Percentiles rank a stretch among this genome's conserved stretches.
Conservation (phyloP, 2,888 invertebrate species). For the Sinotaia quadrata region DNA sequence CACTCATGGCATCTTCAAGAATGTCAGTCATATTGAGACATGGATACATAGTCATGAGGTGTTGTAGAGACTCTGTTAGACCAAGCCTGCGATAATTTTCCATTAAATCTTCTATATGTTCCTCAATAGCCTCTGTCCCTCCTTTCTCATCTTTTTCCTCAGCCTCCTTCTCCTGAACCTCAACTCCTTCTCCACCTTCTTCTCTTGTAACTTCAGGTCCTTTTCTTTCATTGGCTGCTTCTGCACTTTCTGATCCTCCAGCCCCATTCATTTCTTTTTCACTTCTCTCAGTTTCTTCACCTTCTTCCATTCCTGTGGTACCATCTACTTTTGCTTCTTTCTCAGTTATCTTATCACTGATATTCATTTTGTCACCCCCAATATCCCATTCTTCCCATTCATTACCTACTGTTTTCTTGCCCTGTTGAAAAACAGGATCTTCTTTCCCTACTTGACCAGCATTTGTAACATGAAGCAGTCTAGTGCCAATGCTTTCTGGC, state of each 20-base stretch:
- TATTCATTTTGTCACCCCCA: too few relatives aligned
- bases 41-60: conserved; percentile 31
- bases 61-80: conserved; percentile 14
- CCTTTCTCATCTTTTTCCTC: conserved; percentile 19
- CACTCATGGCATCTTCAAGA: conserved; percentile 7
- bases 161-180: conserved; percentile 5
- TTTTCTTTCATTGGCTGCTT: neutral
- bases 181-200: neutral
- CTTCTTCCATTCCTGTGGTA: neutral
- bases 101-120: conserved; percentile 23
- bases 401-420: too few relatives aligned
- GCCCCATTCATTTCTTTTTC: neutral
- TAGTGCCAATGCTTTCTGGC: too few relatives aligned
- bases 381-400: too few relatives aligned
- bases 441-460: too few relatives aligned
- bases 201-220: neutral
- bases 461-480: too few relatives aligned
- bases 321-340: neutral
- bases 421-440: too few relatives aligned
- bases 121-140: conserved; percentile 19
- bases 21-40: conserved; percentile 33
- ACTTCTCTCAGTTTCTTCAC: neutral
- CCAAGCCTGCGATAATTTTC: conserved; percentile 21
- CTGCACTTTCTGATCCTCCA: neutral
- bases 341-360: too few relatives aligned